A percentile compares a stretch with the other conserved stretches of the same genome.
Conservation (phyloP, 2,113 vertebrate species). For the Campylomormyrus tamandua region DNA sequence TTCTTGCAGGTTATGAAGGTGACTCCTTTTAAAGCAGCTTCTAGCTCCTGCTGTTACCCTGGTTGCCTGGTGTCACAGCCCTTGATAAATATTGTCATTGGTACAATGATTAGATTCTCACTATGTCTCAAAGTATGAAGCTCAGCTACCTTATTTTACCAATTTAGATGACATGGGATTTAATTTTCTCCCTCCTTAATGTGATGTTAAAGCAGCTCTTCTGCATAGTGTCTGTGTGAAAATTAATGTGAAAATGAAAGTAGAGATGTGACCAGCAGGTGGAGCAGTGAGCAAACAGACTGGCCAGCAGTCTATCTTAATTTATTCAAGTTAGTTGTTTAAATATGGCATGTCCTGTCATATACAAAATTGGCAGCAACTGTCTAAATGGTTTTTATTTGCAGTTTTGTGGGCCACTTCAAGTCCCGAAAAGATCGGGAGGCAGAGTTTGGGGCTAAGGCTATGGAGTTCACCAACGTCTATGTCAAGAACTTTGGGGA, state of each 20-base stretch:
- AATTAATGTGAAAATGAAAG: neutral
- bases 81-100: neutral
- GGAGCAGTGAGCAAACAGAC: neutral
- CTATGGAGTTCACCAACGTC: constrained; percentile 85
- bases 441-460: constrained; percentile 73
- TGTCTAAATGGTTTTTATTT: neutral
- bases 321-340: neutral
- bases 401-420: constrained; percentile 90
- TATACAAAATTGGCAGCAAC: neutral
- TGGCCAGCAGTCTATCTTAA: neutral
- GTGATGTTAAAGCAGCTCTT: neutral
- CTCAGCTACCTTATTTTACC: neutral
- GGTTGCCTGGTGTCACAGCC: neutral
- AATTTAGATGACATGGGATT: neutral
- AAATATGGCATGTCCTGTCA: neutral
- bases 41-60: neutral
- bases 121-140: neutral
- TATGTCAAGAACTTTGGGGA: constrained; percentile 91
- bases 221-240: neutral
- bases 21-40: neutral
- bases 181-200: neutral
- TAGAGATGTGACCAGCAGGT: neutral
- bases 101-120: neutral
- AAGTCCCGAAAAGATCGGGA: constrained; percentile 90
- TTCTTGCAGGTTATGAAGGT: neutral